A percentile compares a stretch with the other conserved stretches of the same genome.
Evolutionary conservation across 2,888 invertebrate genomes (phyloP).

Genomic region (Eristalis arbustorum): DNA sequence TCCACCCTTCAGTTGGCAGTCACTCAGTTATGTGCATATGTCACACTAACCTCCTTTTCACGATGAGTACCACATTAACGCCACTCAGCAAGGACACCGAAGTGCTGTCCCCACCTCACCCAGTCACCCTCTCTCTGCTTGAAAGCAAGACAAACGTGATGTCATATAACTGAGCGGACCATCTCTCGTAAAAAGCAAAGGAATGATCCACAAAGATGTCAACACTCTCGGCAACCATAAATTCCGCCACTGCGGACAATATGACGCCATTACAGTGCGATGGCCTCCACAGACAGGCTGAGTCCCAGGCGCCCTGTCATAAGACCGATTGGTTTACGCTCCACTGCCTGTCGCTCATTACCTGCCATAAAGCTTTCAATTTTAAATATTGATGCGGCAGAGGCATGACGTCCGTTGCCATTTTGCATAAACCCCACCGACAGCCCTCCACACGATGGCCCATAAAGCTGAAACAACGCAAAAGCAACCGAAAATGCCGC

Average conservation of each 20-base stretch:
- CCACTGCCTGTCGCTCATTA: conserved; percentile 2
- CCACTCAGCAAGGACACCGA: neutral
- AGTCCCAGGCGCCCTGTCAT: neutral
- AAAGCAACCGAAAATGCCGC: neutral
- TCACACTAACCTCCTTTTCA: neutral
- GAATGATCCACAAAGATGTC: neutral
- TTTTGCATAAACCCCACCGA: neutral
- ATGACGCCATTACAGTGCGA: neutral
- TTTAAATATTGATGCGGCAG: conserved; percentile 10
- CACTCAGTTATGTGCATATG: neutral
- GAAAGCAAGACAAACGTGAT: neutral
- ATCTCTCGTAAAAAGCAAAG: neutral
- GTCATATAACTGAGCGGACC: neutral
- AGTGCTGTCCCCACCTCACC: neutral
- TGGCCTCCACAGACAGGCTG: neutral
- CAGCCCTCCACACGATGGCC: neutral
- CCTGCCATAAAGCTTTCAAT: conserved; percentile 32
- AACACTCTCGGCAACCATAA: neutral
- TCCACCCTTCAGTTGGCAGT: neutral
- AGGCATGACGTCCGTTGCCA: conserved; percentile 1
- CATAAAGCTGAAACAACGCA: neutral
- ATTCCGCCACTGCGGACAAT: neutral
- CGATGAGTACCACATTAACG: neutral
- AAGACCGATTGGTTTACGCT: conserved; percentile 16
- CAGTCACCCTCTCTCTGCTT: neutral